Percentiles rank a stretch among this genome's conserved stretches.
phyloP scores from a whole-genome alignment of 2,888 invertebrate genomes.

The Netelia virgata region DNA sequence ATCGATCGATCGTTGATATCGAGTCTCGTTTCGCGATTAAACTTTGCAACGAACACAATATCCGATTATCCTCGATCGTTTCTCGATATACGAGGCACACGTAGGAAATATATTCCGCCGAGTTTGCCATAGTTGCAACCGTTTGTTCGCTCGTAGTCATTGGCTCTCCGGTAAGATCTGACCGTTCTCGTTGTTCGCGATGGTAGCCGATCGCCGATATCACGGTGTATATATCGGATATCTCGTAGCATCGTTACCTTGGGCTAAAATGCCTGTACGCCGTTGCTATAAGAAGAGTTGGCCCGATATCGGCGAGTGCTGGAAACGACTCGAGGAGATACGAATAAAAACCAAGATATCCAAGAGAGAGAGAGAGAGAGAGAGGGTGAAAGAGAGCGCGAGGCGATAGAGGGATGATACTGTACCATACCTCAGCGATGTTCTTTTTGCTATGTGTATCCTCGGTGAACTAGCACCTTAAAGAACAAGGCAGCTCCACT shows the following conservation, averaged over 20 bases:
- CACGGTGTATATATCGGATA: conserved; percentile 63
- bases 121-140: too few species aligned
- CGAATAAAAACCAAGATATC: neutral
- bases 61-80: conserved; percentile 59
- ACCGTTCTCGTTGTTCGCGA: conserved; percentile 50
- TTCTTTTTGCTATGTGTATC: conserved; percentile 41
- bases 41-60: conserved; percentile 51
- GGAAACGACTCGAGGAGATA: conserved; percentile 31
- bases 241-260: conserved; percentile 65
- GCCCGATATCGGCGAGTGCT: conserved; percentile 45
- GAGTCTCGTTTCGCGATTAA: too few species aligned
- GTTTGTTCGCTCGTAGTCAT: conserved; percentile 39
- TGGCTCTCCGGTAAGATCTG: conserved; percentile 32
- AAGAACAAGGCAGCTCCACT: conserved; percentile 69
- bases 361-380: neutral
- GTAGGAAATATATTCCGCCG: conserved; percentile 29
- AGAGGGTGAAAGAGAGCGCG: neutral
- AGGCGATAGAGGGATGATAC: conserved; percentile 37
- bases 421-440: conserved; percentile 28
- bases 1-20: too few species aligned
- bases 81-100: neutral
- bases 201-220: conserved; percentile 67
- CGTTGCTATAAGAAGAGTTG: neutral
- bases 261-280: conserved; percentile 44
- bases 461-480: conserved; percentile 53